Percentiles rank a stretch among this genome's conserved stretches.
These are phyloP conservation scores for Bujurquina vittata DNA, from an alignment of 2,113 vertebrate genomes.

Conservation along the genomic window DNA sequence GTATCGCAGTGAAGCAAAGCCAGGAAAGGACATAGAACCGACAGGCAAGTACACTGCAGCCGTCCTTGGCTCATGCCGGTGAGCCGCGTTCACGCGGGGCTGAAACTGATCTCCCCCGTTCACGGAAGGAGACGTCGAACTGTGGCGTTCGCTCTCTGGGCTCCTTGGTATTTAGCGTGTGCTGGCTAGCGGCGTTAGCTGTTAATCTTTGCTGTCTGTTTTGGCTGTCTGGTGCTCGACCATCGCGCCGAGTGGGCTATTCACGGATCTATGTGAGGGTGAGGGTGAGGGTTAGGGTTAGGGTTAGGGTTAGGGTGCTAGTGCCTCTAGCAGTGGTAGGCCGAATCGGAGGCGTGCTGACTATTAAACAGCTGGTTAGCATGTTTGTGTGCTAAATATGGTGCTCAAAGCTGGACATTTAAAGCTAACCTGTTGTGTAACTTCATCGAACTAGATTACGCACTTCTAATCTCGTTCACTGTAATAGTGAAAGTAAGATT, in stretches of 20 bases:
- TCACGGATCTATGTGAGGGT: neutral
- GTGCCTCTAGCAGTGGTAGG: neutral
- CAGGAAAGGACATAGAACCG: slow-evolving; percentile 15
- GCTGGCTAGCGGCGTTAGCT: slow-evolving; percentile 25
- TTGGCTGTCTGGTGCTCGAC: neutral
- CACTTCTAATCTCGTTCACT: neutral
- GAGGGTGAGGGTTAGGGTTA: no score
- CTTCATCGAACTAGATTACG: neutral
- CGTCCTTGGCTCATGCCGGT: accelerated
- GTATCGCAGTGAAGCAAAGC: slow-evolving; percentile 27
- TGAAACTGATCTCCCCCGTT: neutral
- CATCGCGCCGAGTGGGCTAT: neutral
- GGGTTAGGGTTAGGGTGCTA: no score
- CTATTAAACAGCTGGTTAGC: neutral
- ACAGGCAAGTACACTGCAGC: neutral
- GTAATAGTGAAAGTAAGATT: neutral
- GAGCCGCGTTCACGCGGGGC: accelerated
- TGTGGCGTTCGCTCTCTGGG: slow-evolving; percentile 22
- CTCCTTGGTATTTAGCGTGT: neutral
- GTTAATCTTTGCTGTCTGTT: slow-evolving; percentile 1
- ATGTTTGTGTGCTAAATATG: neutral
- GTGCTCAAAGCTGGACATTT: neutral
- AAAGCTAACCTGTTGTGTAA: slow-evolving; percentile 30
- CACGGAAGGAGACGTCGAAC: slow-evolving; percentile 25
- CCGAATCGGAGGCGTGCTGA: no score